Percentiles rank a stretch among this genome's conserved stretches.
phyloP scores from a whole-genome alignment of 2,797 vertebrate genomes.

The Sebastes vulpes region DNA sequence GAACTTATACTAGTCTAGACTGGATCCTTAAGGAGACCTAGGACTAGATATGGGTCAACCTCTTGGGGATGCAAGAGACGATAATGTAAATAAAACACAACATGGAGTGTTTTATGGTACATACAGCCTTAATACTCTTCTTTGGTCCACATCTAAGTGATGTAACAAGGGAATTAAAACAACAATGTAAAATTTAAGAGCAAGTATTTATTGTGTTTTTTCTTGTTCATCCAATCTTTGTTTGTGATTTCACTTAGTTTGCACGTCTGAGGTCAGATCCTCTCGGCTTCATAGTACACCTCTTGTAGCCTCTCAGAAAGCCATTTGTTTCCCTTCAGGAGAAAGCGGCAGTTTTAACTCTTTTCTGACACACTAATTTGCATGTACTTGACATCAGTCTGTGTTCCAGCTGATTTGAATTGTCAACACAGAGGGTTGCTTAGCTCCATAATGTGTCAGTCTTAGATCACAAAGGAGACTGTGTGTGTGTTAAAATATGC shows the following conservation, averaged over 20 bases:
- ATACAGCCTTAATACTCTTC: not conserved
- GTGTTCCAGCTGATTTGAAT: conserved; percentile 46
- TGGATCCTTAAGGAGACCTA: not conserved
- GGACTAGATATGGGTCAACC: not conserved
- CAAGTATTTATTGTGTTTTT: not conserved
- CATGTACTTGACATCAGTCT: conserved; percentile 33
- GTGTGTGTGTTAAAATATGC: conserved; percentile 9
- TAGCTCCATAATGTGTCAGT: conserved; percentile 18
- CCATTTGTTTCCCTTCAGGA: conserved; percentile 44
- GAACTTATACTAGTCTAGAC: not conserved
- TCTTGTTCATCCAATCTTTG: not conserved
- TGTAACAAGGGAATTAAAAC: not conserved
- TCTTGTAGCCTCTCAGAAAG: conserved; percentile 26
- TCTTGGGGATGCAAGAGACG: not conserved
- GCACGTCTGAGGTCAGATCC: conserved; percentile 19
- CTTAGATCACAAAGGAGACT: conserved; percentile 29
- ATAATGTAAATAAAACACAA: not conserved
- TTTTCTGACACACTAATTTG: conserved; percentile 49
- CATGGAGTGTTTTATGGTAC: not conserved
- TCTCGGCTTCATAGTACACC: not conserved
- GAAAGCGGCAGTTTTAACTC: conserved; percentile 28
- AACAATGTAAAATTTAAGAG: not conserved
- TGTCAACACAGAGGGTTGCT: conserved; percentile 33
- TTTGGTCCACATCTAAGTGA: not conserved
- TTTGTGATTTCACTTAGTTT: conserved; percentile 28